These are phyloP conservation scores for Ammospiza maritima DNA, from an alignment of 2,797 vertebrate genomes.

Conservation along the genomic window DNA sequence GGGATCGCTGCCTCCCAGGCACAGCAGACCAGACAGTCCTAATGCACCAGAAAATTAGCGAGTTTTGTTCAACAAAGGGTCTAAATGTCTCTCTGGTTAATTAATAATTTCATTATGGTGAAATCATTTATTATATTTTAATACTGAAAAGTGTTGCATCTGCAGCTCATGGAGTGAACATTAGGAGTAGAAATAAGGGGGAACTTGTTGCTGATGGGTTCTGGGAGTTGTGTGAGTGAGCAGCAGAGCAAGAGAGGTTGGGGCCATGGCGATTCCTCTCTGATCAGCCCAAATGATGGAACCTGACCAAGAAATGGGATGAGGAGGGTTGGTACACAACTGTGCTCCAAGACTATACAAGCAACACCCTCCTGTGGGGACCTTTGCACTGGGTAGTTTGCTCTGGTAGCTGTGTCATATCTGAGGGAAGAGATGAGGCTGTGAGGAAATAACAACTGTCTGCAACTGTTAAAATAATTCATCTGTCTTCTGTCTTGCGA, in stretches of 20 bases:
- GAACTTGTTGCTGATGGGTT: background rate
- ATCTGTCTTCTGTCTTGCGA: background rate
- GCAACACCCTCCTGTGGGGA: background rate
- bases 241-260: background rate
- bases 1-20: background rate
- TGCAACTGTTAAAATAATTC: slow-evolving; percentile 3
- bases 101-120: slow-evolving; percentile 29
- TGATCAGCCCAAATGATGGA: too few relatives aligned
- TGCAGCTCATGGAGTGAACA: background rate
- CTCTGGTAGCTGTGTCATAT: background rate
- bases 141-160: background rate
- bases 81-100: slow-evolving; percentile 10
- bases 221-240: background rate
- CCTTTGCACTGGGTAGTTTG: background rate
- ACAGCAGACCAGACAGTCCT: background rate
- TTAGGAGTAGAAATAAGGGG: background rate
- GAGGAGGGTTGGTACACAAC: background rate
- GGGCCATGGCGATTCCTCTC: background rate
- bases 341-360: background rate
- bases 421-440: background rate
- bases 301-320: background rate
- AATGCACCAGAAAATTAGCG: background rate
- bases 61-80: slow-evolving; percentile 16
- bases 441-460: background rate
- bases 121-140: slow-evolving; percentile 39